Evolutionary conservation across 2,888 invertebrate species (phyloP).

Genomic region (Leucophenga montana): DNA sequence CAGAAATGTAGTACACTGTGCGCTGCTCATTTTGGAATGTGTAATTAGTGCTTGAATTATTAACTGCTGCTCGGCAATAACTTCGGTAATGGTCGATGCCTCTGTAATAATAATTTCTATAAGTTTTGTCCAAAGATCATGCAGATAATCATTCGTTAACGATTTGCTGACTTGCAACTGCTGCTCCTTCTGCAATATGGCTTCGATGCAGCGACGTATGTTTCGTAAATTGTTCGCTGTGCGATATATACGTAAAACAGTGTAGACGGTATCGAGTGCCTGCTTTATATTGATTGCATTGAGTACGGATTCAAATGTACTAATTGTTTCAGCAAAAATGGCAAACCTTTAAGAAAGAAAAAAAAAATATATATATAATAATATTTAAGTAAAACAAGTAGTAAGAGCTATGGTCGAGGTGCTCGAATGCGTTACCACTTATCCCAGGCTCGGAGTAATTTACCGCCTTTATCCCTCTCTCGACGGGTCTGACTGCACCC

Average conservation of each 20-base stretch:
- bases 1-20: slow-evolving; percentile 52
- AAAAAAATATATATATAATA: background rate
- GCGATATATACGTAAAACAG: slow-evolving; percentile 53
- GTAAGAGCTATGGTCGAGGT: background rate
- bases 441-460: too few species aligned
- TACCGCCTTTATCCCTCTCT: too few species aligned
- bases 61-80: slow-evolving; percentile 65
- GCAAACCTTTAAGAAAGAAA: slow-evolving; percentile 55
- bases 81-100: slow-evolving; percentile 48
- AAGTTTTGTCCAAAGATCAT: slow-evolving; percentile 54
- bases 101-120: slow-evolving; percentile 59
- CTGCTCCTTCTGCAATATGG: slow-evolving; percentile 55
- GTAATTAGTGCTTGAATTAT: slow-evolving; percentile 58
- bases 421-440: too few species aligned
- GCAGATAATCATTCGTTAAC: slow-evolving; percentile 39
- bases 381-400: background rate
- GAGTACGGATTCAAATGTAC: slow-evolving; percentile 52
- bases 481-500: too few species aligned
- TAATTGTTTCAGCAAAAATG: slow-evolving; percentile 61
- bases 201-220: slow-evolving; percentile 52
- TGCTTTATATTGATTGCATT: slow-evolving; percentile 59
- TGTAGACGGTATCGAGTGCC: slow-evolving; percentile 45
- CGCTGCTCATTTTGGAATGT: slow-evolving; percentile 51
- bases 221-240: slow-evolving; percentile 55
- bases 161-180: slow-evolving; percentile 37